Percentiles rank a stretch among this genome's conserved stretches.
These are phyloP conservation scores for Bathynomus jamesi DNA, from an alignment of 1,140 invertebrate species.

Conservation along the genomic window DNA sequence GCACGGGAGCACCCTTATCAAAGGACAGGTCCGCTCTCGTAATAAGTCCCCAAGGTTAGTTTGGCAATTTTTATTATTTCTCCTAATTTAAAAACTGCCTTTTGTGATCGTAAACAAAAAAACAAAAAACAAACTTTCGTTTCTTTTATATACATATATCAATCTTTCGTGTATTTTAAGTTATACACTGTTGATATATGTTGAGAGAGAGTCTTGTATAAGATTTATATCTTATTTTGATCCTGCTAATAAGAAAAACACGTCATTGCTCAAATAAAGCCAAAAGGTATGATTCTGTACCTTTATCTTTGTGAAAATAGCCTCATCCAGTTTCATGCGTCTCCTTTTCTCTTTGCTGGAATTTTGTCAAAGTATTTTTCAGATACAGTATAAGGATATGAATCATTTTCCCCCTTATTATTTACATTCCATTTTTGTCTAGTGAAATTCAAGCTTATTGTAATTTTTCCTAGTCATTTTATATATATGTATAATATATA, in stretches of 20 bases:
- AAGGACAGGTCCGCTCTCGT: slow-evolving; percentile 71
- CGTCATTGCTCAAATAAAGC: background rate
- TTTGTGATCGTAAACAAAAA: background rate
- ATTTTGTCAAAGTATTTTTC: background rate
- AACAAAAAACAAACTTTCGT: background rate
- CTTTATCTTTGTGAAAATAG: background rate
- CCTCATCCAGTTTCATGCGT: too few relatives aligned
- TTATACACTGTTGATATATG: background rate
- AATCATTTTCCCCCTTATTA: too few relatives aligned
- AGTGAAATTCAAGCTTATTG: too few relatives aligned
- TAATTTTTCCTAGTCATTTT: too few relatives aligned
- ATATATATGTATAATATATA: too few relatives aligned
- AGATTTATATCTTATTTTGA: background rate
- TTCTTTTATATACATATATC: background rate
- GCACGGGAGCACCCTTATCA: slow-evolving; percentile 86
- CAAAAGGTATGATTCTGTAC: background rate
- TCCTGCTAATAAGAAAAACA: too few relatives aligned
- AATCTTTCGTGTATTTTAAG: background rate
- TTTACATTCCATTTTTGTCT: too few relatives aligned
- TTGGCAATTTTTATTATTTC: slow-evolving; percentile 31
- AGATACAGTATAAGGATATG: too few relatives aligned
- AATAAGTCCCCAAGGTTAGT: slow-evolving; percentile 33
- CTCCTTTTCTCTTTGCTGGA: background rate
- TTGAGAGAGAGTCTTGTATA: background rate
- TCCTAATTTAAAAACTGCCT: background rate